Conservation (phyloP, 1,140 invertebrate genomes). For the Musca vetustissima region DNA sequence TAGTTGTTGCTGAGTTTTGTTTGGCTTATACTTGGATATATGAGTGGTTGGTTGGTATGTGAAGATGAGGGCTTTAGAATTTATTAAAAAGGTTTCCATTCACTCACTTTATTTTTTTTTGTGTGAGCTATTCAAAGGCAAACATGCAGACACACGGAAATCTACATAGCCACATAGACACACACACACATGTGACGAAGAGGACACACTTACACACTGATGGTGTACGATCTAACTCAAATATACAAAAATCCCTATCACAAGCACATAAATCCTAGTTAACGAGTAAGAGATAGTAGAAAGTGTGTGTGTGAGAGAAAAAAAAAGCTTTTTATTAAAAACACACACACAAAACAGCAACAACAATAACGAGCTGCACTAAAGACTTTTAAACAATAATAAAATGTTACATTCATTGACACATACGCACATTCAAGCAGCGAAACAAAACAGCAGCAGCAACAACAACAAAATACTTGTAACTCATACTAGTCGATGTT, state of each 20-base stretch:
- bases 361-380: neutral
- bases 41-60: no score
- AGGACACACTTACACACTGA: neutral
- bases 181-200: neutral
- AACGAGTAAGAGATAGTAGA: no score
- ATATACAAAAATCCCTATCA: no score
- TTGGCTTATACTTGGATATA: neutral
- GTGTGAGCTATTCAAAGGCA: neutral
- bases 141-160: neutral
- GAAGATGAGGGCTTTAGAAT: neutral
- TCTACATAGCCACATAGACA: neutral
- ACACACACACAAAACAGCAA: neutral
- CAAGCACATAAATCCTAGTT: no score
- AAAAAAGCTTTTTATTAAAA: neutral
- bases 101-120: neutral
- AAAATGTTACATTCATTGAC: neutral
- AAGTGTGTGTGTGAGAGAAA: no score
- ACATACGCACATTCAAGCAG: no score
- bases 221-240: neutral
- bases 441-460: no score
- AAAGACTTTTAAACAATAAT: slow-evolving; percentile 17
- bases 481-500: no score
- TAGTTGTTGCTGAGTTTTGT: neutral
- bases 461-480: no score
- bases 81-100: slow-evolving; percentile 15